Percentiles rank a stretch among this genome's conserved stretches.
phyloP scores from a whole-genome alignment of 2,888 invertebrate species.

The Drosophila buzzatii region DNA sequence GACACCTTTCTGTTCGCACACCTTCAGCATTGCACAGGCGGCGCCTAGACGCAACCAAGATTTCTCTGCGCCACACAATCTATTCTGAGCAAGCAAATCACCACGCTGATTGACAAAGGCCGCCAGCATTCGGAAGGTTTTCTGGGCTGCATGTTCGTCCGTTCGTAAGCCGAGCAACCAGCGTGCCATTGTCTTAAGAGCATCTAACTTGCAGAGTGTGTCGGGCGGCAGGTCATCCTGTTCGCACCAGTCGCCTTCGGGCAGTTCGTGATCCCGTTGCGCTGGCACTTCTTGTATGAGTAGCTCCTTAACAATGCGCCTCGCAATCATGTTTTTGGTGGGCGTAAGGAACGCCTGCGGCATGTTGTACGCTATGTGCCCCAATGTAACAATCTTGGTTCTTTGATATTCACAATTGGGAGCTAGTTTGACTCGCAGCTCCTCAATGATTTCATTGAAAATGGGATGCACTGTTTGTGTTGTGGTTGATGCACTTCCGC shows the following conservation, averaged over 20 bases:
- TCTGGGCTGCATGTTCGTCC: conserved; percentile 94
- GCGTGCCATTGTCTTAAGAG: conserved; percentile 97
- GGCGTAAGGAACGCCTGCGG: conserved; percentile 95
- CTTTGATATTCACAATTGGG: conserved; percentile 93
- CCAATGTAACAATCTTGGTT: conserved; percentile 96
- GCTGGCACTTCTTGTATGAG: conserved; percentile 92
- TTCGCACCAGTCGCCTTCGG: conserved; percentile 89
- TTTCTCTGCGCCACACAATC: conserved; percentile 94
- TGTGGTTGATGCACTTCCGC: conserved; percentile 63
- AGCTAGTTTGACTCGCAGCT: conserved; percentile 90
- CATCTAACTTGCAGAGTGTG: conserved; percentile 96
- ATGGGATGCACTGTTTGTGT: conserved; percentile 87
- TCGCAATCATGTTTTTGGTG: conserved; percentile 97
- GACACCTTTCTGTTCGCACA: conserved; percentile 98
- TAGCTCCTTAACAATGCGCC: conserved; percentile 97
- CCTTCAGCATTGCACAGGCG: conserved; percentile 97
- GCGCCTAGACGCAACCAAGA: conserved; percentile 96
- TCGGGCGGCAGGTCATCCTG: conserved; percentile 95
- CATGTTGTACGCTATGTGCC: conserved; percentile 96
- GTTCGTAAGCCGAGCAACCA: conserved; percentile 97
- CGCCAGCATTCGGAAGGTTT: conserved; percentile 97
- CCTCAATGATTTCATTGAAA: conserved; percentile 93
- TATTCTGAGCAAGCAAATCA: conserved; percentile 91
- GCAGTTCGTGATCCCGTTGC: conserved; percentile 85
- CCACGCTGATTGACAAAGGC: conserved; percentile 97